phyloP scores from a whole-genome alignment of 37 sponge, comb jelly and placozoan species.

The Sycon ciliatum region DNA sequence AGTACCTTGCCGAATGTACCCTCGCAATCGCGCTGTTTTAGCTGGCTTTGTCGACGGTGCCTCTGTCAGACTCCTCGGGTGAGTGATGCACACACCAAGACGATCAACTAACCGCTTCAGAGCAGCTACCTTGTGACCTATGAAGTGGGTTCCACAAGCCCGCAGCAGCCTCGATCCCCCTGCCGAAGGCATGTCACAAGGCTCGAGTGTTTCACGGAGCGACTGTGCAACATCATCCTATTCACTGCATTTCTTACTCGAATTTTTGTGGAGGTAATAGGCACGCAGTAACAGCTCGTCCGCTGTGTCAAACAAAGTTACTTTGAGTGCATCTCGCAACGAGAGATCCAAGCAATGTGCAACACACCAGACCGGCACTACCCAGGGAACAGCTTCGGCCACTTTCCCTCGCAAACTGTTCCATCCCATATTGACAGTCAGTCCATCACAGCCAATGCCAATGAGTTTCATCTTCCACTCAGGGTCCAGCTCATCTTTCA shows the following conservation, averaged over 20 bases:
- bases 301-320: background rate
- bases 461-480: conserved; percentile 31
- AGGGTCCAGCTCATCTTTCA: too few species aligned
- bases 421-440: conserved; percentile 39
- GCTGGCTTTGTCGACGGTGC: background rate
- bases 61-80: background rate
- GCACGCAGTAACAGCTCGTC: background rate
- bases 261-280: background rate
- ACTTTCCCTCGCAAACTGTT: conserved; percentile 27
- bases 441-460: conserved; percentile 56
- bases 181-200: background rate
- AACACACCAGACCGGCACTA: conserved; percentile 49
- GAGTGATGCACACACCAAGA: background rate
- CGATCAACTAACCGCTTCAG: background rate
- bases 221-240: background rate
- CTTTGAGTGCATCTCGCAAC: conserved; percentile 44
- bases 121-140: background rate
- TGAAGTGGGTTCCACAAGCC: background rate
- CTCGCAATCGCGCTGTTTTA: background rate
- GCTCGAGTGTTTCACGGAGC: conserved; percentile 28
- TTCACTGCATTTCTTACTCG: background rate
- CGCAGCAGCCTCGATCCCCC: background rate
- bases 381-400: conserved; percentile 37
- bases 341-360: conserved; percentile 53
- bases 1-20: background rate